Base-by-base conservation (phyloP, 2,113 vertebrate genomes). In the Hemichromis elongatus region DNA sequence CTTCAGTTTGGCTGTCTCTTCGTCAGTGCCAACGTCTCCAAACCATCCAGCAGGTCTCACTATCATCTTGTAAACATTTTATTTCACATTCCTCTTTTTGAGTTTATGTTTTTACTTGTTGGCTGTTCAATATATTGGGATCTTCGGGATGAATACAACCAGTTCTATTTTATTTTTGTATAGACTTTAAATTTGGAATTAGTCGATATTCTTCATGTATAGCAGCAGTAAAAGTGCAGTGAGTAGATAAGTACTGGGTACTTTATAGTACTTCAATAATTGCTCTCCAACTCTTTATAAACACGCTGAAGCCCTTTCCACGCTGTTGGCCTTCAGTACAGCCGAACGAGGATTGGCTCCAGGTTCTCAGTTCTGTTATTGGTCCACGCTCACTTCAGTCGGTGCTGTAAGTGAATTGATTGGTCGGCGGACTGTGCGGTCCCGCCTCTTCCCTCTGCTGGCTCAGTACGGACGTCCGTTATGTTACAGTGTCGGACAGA, bases 391-490 rank as follows among this genome's bases (percentile, higher is more conserved):
- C 0, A 37, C 77, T 77, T 92, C 95, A 92, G 3, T 96, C 88
- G 55, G 57, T 35, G 1, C 0, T 26, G 1, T 9, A 3, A 4
- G 42, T 1, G 1, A n/a, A 0, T 0, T 86, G 91, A 96, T 95
- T 96, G 92, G 92, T n/a, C 54, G 1, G 35, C 24, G 5, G 2
- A 5, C n/a, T 1, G 21, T 5, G n/a, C 18, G 14, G 59, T 50
- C 18, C 92, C 87, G 78, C 91, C 92, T 80, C 66, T 24, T 55
- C 9, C 55, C 90, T 89, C 87, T 59, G 77, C 85, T 89, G 66
- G 77, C 53, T 91, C 88, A 53, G 80, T 86, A 55, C 95, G 95
- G 94, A 96, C 89, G 94, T 93, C 93, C 89, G 90, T 92, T 92
- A 87, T 81, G 93, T 92, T 84, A 24, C 92, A 59, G 93, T 86